Conservation (phyloP, 2,797 vertebrate species). For the Labeo calbasu region DNA sequence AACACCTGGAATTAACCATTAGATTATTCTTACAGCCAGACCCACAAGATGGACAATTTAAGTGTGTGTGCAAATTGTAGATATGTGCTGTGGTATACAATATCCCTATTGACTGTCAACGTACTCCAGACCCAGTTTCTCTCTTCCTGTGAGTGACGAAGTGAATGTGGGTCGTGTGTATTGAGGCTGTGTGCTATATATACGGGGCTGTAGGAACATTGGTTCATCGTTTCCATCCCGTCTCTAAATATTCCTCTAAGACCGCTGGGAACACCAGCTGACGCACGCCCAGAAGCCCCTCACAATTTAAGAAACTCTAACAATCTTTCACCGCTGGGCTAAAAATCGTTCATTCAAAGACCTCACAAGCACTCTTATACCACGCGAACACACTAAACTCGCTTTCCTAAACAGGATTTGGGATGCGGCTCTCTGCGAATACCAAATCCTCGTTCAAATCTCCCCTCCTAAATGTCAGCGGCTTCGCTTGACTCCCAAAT, state of each 20-base stretch:
- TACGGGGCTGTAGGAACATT: conserved; percentile 64
- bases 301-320: conserved; percentile 30
- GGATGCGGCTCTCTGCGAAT: conserved; percentile 29
- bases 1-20: conserved; percentile 84
- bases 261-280: conserved; percentile 35
- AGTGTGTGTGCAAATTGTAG: conserved; percentile 12
- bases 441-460: conserved; percentile 31
- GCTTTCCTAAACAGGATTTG: conserved; percentile 41
- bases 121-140: conserved; percentile 61
- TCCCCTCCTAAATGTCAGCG: conserved; percentile 34
- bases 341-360: neutral
- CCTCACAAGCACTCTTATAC: conserved; percentile 1
- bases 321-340: conserved; percentile 15
- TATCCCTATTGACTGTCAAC: conserved; percentile 36
- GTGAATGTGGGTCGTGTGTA: conserved; percentile 78
- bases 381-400: conserved; percentile 26
- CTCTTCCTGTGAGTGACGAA: conserved; percentile 41
- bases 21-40: conserved; percentile 76
- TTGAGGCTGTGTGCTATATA: conserved; percentile 81
- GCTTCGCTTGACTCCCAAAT: conserved; percentile 24
- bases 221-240: conserved; percentile 53
- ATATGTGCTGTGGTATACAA: conserved; percentile 20
- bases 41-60: conserved; percentile 16
- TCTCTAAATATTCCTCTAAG: conserved; percentile 57
- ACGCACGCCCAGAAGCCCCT: conserved; percentile 29